phyloP scores from a whole-genome alignment of 2,888 invertebrate genomes.

The Pristionchus japonicus region DNA sequence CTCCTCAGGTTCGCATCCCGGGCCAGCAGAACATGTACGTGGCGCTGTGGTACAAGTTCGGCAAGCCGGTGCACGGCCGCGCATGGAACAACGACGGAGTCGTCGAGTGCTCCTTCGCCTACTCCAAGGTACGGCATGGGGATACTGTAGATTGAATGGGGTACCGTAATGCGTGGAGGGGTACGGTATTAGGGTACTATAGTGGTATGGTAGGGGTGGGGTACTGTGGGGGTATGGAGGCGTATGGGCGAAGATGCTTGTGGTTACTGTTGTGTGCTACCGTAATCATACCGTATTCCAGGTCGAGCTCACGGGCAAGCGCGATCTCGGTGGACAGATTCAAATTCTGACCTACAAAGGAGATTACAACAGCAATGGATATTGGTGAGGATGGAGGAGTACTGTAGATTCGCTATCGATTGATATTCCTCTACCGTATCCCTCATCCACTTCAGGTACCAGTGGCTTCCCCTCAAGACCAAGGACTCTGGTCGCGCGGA shows the following conservation, averaged over 20 bases:
- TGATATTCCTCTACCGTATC: background rate
- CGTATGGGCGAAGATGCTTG: background rate
- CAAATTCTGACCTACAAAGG: conserved; percentile 66
- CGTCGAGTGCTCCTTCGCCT: conserved; percentile 66
- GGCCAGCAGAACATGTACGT: conserved; percentile 63
- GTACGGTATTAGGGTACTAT: background rate
- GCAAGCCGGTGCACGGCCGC: conserved; percentile 65
- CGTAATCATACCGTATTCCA: background rate
- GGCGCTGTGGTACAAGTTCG: conserved; percentile 67
- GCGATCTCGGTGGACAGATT: conserved; percentile 64
- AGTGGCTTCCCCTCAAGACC: conserved; percentile 62
- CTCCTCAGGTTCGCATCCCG: conserved; percentile 51
- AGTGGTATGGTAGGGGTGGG: background rate
- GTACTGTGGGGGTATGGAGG: background rate
- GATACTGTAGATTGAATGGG: background rate
- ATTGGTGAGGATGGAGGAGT: conserved; percentile 51
- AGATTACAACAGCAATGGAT: conserved; percentile 57
- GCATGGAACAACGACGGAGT: conserved; percentile 66
- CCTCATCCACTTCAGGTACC: conserved; percentile 55
- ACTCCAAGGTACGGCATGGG: conserved; percentile 53
- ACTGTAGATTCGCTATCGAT: too few species aligned
- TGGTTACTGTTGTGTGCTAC: background rate
- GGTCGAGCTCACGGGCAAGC: conserved; percentile 61
- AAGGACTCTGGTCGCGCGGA: conserved; percentile 45
- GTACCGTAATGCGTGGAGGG: background rate